These are phyloP conservation scores for Leuciscus idus DNA, from an alignment of 2,113 vertebrate genomes.

Conservation along the genomic window DNA sequence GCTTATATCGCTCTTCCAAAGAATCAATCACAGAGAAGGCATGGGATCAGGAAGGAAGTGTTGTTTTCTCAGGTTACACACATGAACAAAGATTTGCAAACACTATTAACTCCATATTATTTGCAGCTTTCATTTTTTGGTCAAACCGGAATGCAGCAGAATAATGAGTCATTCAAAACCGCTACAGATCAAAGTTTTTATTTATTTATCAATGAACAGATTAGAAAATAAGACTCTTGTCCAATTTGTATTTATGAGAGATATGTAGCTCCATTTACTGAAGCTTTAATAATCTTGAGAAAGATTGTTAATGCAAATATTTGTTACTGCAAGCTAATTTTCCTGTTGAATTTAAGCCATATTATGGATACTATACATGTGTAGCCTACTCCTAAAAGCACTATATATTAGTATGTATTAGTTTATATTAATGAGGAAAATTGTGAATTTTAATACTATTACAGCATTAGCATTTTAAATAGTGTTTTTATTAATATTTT, in stretches of 20 bases:
- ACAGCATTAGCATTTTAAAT: too few species aligned
- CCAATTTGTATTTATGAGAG: not conserved
- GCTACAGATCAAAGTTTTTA: too few species aligned
- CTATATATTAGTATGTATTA: not conserved
- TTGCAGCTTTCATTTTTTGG: not conserved
- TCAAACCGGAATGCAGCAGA: not conserved
- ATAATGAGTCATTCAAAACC: not conserved
- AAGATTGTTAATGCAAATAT: not conserved
- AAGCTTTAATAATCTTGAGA: not conserved
- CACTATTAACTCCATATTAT: not conserved
- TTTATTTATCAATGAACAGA: too few species aligned
- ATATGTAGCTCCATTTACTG: not conserved
- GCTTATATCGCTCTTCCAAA: not conserved
- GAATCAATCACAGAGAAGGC: not conserved
- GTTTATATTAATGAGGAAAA: too few species aligned
- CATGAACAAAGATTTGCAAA: not conserved
- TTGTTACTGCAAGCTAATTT: not conserved
- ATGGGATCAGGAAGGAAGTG: not conserved
- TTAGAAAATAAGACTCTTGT: too few species aligned
- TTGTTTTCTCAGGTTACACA: not conserved
- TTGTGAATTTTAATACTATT: too few species aligned
- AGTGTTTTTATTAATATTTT: too few species aligned
- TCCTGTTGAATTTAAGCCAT: not conserved
- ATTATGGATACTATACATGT: not conserved
- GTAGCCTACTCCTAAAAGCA: not conserved